phyloP scores from a whole-genome alignment of 2,888 invertebrate genomes.

The Scaptomyza parva region DNA sequence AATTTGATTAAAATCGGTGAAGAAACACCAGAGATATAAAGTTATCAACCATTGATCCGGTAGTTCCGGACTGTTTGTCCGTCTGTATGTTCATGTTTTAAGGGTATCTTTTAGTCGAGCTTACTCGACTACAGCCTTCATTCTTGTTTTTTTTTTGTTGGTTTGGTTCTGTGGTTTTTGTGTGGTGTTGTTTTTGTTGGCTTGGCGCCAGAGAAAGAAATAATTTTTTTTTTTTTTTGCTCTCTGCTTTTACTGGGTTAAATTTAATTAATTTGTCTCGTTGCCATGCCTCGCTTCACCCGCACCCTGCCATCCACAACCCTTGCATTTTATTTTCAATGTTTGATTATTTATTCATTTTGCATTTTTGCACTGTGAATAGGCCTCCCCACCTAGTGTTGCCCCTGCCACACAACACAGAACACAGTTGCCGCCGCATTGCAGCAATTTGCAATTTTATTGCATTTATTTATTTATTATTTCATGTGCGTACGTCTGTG shows the following conservation, averaged over 20 bases:
- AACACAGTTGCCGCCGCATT: conserved; percentile 42
- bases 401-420: neutral
- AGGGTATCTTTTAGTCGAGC: too few relatives aligned
- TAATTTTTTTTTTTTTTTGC: conserved; percentile 47
- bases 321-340: conserved; percentile 47
- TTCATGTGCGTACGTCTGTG: conserved; percentile 46
- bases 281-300: conserved; percentile 22
- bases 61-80: too few relatives aligned
- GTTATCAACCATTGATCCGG: too few relatives aligned
- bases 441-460: conserved; percentile 75
- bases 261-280: conserved; percentile 80
- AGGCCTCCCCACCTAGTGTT: conserved; percentile 23
- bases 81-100: too few relatives aligned
- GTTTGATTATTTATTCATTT: conserved; percentile 78
- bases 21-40: too few relatives aligned
- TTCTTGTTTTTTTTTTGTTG: too few relatives aligned
- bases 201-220: conserved; percentile 42
- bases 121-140: too few relatives aligned
- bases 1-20: too few relatives aligned
- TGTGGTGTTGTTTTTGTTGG: conserved; percentile 64
- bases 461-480: conserved; percentile 78
- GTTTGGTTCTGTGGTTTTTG: conserved; percentile 2
- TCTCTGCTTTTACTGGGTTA: conserved; percentile 72
- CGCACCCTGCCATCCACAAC: neutral
- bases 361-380: conserved; percentile 60